A percentile compares a stretch with the other conserved stretches of the same genome.
These are phyloP conservation scores for Glareola pratincola DNA, from an alignment of 2,113 vertebrate genomes.

Conservation along the genomic window DNA sequence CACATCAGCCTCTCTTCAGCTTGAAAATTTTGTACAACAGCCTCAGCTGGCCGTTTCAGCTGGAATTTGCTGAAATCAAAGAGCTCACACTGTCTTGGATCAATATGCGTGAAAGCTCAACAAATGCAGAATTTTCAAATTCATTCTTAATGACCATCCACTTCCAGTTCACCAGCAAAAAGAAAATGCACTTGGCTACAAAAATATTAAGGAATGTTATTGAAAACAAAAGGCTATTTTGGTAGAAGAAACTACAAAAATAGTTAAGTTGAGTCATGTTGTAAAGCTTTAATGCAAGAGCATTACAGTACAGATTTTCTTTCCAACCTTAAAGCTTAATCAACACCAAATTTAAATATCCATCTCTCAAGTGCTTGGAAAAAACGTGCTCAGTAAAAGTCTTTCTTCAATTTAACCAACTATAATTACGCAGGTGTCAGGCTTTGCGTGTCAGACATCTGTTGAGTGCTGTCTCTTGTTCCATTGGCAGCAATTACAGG, in stretches of 20 bases:
- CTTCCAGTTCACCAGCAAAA: constrained; percentile 74
- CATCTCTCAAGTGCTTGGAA: constrained; percentile 72
- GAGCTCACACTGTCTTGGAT: constrained; percentile 32
- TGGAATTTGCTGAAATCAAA: constrained; percentile 46
- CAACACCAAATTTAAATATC: constrained; percentile 76
- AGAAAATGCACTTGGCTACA: constrained; percentile 77
- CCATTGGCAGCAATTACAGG: constrained; percentile 70
- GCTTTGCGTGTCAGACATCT: constrained; percentile 65
- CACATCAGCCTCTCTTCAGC: constrained; percentile 56
- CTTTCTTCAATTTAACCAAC: constrained; percentile 23
- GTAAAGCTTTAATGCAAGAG: constrained; percentile 84
- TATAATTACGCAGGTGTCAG: constrained; percentile 72
- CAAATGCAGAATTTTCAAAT: constrained; percentile 59
- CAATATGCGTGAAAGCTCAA: constrained; percentile 50
- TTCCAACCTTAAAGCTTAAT: constrained; percentile 80
- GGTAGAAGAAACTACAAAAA: constrained; percentile 96
- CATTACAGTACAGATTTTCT: constrained; percentile 79
- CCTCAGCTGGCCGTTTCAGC: not conserved
- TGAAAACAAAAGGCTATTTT: constrained; percentile 84
- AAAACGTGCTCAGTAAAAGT: constrained; percentile 63
- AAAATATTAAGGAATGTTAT: constrained; percentile 84
- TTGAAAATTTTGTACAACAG: constrained; percentile 38
- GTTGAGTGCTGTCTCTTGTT: constrained; percentile 65
- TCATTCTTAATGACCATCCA: constrained; percentile 40
- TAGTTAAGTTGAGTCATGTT: constrained; percentile 84